Evolutionary conservation across 2,113 vertebrate genomes (phyloP).

Genomic region (Ceyx margarethae): DNA sequence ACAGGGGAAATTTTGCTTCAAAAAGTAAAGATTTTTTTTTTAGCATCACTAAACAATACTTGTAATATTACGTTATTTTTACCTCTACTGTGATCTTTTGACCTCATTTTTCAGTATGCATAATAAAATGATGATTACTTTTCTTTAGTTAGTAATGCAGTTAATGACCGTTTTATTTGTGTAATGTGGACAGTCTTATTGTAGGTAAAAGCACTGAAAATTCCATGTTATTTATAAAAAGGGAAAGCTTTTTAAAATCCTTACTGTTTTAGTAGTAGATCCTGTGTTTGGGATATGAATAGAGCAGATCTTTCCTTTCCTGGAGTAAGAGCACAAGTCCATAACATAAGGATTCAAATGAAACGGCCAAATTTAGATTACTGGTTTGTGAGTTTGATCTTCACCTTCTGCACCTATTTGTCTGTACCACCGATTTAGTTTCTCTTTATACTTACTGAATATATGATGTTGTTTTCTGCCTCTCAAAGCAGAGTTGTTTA

Average conservation of each 20-base stretch:
- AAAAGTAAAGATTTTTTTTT: background rate
- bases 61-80: background rate
- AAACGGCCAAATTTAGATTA: background rate
- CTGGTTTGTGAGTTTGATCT: background rate
- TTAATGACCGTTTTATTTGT: background rate
- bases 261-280: background rate
- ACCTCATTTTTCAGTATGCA: background rate
- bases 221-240: background rate
- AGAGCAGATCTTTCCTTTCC: background rate
- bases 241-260: background rate
- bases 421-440: background rate
- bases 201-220: background rate
- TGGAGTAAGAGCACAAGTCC: background rate
- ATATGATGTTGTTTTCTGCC: background rate
- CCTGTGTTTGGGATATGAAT: background rate
- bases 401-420: background rate
- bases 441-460: background rate
- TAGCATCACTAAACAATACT: background rate
- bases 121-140: background rate
- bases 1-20: background rate
- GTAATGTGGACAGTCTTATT: background rate
- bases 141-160: background rate
- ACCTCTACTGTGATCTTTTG: background rate
- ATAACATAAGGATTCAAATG: rapidly evolving
- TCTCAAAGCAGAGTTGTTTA: background rate